These are phyloP conservation scores for Tipula vernalis DNA, from an alignment of 2,888 invertebrate genomes.

Conservation along the genomic window DNA sequence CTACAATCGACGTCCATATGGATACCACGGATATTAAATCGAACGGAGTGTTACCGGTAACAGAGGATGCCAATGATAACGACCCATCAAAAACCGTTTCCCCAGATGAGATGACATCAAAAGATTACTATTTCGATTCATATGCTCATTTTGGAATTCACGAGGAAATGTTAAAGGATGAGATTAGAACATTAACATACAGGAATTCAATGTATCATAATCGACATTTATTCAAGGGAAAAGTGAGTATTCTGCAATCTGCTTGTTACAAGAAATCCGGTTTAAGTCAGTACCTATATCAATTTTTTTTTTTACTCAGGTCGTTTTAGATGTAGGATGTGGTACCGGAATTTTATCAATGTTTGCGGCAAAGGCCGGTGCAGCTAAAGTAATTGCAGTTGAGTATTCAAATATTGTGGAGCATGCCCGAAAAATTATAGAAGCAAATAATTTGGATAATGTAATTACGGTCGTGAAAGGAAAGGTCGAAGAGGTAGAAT, in stretches of 20 bases:
- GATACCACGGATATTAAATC: slow-evolving; percentile 10
- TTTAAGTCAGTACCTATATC: not conserved
- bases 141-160: slow-evolving; percentile 99
- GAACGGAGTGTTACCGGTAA: not conserved
- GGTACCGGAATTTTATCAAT: slow-evolving; percentile 98
- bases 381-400: slow-evolving; percentile 87
- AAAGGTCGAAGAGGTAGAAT: slow-evolving; percentile 86
- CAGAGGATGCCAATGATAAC: not conserved
- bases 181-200: slow-evolving; percentile 95
- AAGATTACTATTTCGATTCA: slow-evolving; percentile 99
- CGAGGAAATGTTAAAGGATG: slow-evolving; percentile 99
- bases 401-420: slow-evolving; percentile 99
- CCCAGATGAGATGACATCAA: slow-evolving; percentile 94
- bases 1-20: slow-evolving; percentile 13
- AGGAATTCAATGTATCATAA: slow-evolving; percentile 99
- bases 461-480: slow-evolving; percentile 77
- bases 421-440: slow-evolving; percentile 90
- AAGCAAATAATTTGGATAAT: slow-evolving; percentile 67
- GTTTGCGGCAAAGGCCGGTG: slow-evolving; percentile 99
- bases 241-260: slow-evolving; percentile 34
- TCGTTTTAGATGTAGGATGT: slow-evolving; percentile 95
- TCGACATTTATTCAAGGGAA: slow-evolving; percentile 90
- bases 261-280: not conserved
- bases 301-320: slow-evolving; percentile 29
- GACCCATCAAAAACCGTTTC: slow-evolving; percentile 14